phyloP scores from a whole-genome alignment of 2,888 invertebrate genomes.

The Lepidochrysops patricia region DNA sequence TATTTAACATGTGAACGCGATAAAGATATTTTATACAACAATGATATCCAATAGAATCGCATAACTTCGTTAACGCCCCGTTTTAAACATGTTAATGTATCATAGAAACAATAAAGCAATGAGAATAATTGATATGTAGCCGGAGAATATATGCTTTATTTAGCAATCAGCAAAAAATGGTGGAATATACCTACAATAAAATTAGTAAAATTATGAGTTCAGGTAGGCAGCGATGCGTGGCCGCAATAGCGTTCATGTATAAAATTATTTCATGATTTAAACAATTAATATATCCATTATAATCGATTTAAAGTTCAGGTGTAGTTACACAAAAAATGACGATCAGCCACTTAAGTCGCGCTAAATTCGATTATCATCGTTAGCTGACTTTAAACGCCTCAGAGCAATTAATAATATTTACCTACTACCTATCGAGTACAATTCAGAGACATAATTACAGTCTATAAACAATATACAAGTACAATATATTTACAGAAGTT shows the following conservation, averaged over 20 bases:
- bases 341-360: background rate
- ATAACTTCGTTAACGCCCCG: background rate
- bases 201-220: constrained; percentile 11
- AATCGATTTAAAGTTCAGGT: background rate
- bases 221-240: background rate
- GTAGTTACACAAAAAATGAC: background rate
- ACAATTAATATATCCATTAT: background rate
- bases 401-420: too few relatives aligned
- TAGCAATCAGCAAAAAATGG: constrained; percentile 16
- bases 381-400: background rate
- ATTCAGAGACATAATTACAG: too few relatives aligned
- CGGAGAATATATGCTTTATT: constrained; percentile 13
- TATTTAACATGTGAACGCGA: too few relatives aligned
- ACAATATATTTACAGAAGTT: too few relatives aligned
- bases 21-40: background rate
- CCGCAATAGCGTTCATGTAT: constrained; percentile 6
- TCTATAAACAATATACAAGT: too few relatives aligned
- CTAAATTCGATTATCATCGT: background rate
- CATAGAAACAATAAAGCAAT: constrained; percentile 8
- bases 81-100: background rate
- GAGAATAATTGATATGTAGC: constrained; percentile 12
- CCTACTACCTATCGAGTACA: too few relatives aligned
- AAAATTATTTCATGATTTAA: constrained; percentile 9
- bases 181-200: constrained; percentile 6
- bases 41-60: background rate